A percentile compares a stretch with the other conserved stretches of the same genome.
Evolutionary conservation across 2,888 invertebrate genomes (phyloP).

Genomic region (Caenorhabditis panamensis): DNA sequence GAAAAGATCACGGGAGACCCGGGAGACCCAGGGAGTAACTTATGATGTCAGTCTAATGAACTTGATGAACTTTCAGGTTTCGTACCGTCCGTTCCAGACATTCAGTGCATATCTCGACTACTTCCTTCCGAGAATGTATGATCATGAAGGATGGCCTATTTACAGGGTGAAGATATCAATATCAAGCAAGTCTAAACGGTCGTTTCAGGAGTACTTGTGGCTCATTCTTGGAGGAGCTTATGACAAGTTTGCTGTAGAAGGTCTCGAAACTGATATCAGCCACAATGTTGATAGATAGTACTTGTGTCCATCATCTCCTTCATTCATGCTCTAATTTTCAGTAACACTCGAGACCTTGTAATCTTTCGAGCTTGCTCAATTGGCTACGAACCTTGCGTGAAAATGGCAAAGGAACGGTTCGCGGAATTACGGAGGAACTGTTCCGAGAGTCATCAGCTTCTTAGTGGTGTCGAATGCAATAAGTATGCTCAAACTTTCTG

Average conservation of each 20-base stretch:
- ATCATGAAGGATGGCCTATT: slow-evolving; percentile 14
- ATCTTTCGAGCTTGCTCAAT: slow-evolving; percentile 52
- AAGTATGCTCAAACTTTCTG: slow-evolving; percentile 45
- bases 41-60: neutral
- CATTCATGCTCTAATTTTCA: slow-evolving; percentile 25
- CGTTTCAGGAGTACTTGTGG: slow-evolving; percentile 59
- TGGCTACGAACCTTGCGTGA: slow-evolving; percentile 68
- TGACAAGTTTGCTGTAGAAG: slow-evolving; percentile 39
- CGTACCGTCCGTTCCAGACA: slow-evolving; percentile 58
- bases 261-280: slow-evolving; percentile 29
- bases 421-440: slow-evolving; percentile 58
- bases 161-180: slow-evolving; percentile 21
- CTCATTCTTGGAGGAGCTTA: slow-evolving; percentile 45
- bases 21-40: neutral
- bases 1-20: slow-evolving; percentile 16
- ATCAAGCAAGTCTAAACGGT: neutral
- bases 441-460: slow-evolving; percentile 29
- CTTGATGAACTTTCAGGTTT: slow-evolving; percentile 47
- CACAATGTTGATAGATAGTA: slow-evolving; percentile 39
- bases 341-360: slow-evolving; percentile 39
- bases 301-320: neutral
- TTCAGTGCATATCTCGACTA: slow-evolving; percentile 60
- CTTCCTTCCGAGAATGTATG: slow-evolving; percentile 52
- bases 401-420: slow-evolving; percentile 53
- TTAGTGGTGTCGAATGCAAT: slow-evolving; percentile 66